Conservation (phyloP, 2,888 invertebrate species). For the Scaptomyza flava region DNA sequence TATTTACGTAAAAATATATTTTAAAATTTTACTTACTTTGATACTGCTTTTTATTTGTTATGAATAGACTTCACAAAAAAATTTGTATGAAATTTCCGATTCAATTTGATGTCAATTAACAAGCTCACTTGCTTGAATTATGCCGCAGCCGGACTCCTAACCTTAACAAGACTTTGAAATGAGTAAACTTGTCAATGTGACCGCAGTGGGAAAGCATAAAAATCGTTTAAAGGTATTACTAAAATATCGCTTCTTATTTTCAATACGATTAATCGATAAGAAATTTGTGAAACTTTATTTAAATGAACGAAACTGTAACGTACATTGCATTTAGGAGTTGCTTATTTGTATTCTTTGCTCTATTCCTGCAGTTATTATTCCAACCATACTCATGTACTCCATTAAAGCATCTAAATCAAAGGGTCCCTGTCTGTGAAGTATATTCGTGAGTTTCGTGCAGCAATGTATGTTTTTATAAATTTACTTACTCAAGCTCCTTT, state of each 20-base stretch:
- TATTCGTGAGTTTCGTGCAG: neutral
- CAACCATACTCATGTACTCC: constrained; percentile 63
- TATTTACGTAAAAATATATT: neutral
- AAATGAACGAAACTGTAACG: neutral
- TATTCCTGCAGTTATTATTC: constrained; percentile 61
- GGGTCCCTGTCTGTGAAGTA: constrained; percentile 65
- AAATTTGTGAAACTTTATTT: neutral
- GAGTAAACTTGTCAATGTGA: constrained; percentile 39
- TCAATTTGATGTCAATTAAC: constrained; percentile 65
- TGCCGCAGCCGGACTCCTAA: constrained; percentile 61
- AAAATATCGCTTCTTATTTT: constrained; percentile 13
- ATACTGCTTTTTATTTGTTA: constrained; percentile 37
- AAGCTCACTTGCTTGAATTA: constrained; percentile 63
- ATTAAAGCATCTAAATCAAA: constrained; percentile 76
- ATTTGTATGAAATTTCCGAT: constrained; percentile 38
- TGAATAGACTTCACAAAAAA: constrained; percentile 16
- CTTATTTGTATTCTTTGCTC: constrained; percentile 69
- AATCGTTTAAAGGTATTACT: neutral
- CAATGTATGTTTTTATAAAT: too few relatives aligned
- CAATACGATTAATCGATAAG: constrained; percentile 11
- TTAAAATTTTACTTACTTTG: constrained; percentile 44
- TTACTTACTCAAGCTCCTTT: constrained; percentile 72
- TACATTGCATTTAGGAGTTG: neutral
- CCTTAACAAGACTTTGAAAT: constrained; percentile 55
- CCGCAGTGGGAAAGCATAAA: constrained; percentile 3